Conservation (phyloP, 2,113 vertebrate species). For the Canis aureus region DNA sequence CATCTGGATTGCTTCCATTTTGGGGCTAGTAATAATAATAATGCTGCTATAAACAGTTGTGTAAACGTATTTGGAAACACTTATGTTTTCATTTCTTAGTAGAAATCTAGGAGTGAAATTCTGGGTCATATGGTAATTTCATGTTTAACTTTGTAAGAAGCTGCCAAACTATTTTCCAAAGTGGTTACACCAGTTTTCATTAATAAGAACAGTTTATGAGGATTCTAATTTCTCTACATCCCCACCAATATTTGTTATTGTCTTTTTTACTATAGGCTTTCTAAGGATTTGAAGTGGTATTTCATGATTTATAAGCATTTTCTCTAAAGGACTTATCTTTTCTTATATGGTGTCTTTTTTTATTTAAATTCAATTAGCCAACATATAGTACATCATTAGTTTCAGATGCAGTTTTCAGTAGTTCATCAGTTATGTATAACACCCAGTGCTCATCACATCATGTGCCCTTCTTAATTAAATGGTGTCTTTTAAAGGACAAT, state of each 20-base stretch:
- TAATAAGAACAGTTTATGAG: not conserved
- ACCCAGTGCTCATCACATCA: no score
- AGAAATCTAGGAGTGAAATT: not conserved
- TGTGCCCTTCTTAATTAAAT: not conserved
- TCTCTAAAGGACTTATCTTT: not conserved
- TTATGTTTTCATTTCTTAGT: not conserved
- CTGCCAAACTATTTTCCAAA: not conserved
- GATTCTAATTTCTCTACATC: not conserved
- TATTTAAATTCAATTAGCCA: no score
- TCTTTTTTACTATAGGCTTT: not conserved
- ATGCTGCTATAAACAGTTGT: constrained; percentile 11
- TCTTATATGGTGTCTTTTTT: constrained; percentile 18
- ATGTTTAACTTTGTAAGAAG: constrained; percentile 43
- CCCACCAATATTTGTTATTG: not conserved
- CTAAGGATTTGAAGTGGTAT: not conserved
- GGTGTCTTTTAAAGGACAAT: not conserved
- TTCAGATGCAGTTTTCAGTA: no score
- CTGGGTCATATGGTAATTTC: not conserved
- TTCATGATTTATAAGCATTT: not conserved
- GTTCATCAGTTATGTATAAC: no score
- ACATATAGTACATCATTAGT: no score
- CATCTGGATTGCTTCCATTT: not conserved
- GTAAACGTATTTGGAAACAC: not conserved
- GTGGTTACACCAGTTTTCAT: not conserved
- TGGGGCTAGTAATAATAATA: not conserved